phyloP scores from a whole-genome alignment of 2,888 invertebrate species.

The Ophioninae sp. region DNA sequence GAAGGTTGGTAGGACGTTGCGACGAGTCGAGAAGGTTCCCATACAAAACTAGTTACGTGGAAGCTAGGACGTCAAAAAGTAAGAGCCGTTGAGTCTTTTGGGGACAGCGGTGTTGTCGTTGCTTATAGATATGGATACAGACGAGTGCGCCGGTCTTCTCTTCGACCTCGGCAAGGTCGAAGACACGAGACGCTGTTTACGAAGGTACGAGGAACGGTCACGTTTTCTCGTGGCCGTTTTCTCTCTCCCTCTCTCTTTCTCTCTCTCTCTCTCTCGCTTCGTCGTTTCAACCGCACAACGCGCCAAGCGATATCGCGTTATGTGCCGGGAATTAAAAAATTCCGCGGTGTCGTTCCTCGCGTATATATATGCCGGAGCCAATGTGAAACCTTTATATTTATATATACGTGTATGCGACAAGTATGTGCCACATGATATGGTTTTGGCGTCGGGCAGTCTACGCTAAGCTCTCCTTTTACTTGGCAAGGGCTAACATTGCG shows the following conservation, averaged over 20 bases:
- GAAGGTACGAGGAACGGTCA: slow-evolving; percentile 31
- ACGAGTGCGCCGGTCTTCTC: slow-evolving; percentile 11
- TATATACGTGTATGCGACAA: slow-evolving; percentile 5
- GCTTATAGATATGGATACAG: slow-evolving; percentile 5
- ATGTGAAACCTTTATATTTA: not conserved
- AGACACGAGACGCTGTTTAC: slow-evolving; percentile 26
- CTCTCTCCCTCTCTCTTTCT: not conserved
- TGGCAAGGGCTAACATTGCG: slow-evolving; percentile 60
- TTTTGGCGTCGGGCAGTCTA: slow-evolving; percentile 72
- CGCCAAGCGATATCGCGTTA: slow-evolving; percentile 49
- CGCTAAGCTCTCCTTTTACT: slow-evolving; percentile 55
- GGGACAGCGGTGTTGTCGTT: slow-evolving; percentile 11
- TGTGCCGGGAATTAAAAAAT: slow-evolving; percentile 57
- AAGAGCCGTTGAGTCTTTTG: slow-evolving; percentile 34
- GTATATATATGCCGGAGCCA: not conserved
- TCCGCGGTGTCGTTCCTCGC: slow-evolving; percentile 39
- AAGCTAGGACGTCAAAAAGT: slow-evolving; percentile 17
- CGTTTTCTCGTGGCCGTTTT: slow-evolving; percentile 47
- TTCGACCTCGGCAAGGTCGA: slow-evolving; percentile 60
- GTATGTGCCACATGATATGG: slow-evolving; percentile 65
- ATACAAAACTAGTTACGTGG: slow-evolving; percentile 42
- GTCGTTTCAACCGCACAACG: slow-evolving; percentile 18
- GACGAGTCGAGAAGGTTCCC: slow-evolving; percentile 9
- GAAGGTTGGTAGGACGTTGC: not conserved
- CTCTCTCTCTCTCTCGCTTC: not conserved